Base-by-base conservation (phyloP, 2,113 vertebrate genomes). In the Ceyx margarethae region DNA sequence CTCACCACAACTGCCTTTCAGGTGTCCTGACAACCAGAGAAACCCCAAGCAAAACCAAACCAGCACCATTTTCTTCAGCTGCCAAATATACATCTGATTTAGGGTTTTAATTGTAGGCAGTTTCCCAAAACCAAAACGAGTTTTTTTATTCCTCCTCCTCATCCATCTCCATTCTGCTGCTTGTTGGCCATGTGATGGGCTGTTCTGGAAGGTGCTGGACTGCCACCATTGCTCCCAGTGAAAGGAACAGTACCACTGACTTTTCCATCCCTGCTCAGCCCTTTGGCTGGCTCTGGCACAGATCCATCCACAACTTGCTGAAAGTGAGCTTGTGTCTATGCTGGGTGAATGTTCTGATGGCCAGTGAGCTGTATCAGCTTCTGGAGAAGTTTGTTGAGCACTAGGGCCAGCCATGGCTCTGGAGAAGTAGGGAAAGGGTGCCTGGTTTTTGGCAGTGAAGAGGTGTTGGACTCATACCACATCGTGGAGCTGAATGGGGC, bases 381-480 rank as follows among this genome's bases (percentile, higher is more conserved):
- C 29, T 88, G 80, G 40, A 81, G 72, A 21, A 13, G 11, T 82
- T 73, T 80, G 62, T 17, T 40, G 46, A 48, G 26, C 51, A 35
- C 56, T 26, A 35, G 26, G 6, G 37, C 54, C 72, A 88, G 50
- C 54, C 1, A 3, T 43, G 42, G 29, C 64, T 85, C n/a, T 61
- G 50, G 42, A 18, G 17, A 69, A 29, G 11, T 42, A 31, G 64
- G n/a, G 35, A 37, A 50, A 54, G 33, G 9, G 28, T 42, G 8
- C 48, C n/a, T 42, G 21, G 1, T 29, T 74, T 58, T 92, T 88
- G 58, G n/a, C 21, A 28, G 20, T 16, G 35, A 33, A 66, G 35
- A 51, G 20, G 1, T 54, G 25, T 67, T 83, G 37, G n/a, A 40
- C 13, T 43, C 1, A 1, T 3, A 4, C 25, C 9, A 9, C 1